A percentile compares a stretch with the other conserved stretches of the same genome.
Conservation (phyloP, 2,888 invertebrate genomes). For the Eupelmus urozonus region DNA sequence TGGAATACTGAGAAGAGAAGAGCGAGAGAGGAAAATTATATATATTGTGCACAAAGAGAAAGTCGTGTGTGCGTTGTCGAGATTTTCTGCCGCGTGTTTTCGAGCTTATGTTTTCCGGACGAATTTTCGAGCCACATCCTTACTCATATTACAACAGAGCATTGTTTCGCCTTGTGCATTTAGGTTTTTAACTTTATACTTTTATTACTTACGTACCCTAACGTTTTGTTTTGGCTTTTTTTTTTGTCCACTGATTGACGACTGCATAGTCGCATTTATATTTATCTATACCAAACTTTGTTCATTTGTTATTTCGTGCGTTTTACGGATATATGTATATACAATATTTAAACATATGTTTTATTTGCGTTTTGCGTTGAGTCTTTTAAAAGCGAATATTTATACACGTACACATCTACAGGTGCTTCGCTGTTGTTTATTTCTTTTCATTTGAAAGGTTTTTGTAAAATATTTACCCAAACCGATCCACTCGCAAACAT, state of each 20-base stretch:
- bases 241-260: neutral
- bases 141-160: neutral
- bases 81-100: neutral
- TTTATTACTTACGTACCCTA: conserved; percentile 16
- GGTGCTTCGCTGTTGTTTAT: conserved; percentile 38
- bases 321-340: neutral
- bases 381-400: neutral
- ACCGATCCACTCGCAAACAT: too few species aligned
- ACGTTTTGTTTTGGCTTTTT: conserved; percentile 12
- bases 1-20: too few species aligned
- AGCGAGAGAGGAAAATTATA: neutral
- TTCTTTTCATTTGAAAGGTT: neutral
- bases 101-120: neutral
- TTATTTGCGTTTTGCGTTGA: conserved; percentile 5
- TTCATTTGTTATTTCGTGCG: conserved; percentile 6
- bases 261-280: neutral
- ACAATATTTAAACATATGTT: neutral
- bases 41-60: neutral
- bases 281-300: neutral
- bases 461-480: neutral
- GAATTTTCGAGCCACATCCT: neutral
- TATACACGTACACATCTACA: conserved; percentile 1
- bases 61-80: neutral
- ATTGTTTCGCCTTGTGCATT: conserved; percentile 31
- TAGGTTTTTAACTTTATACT: conserved; percentile 3